Evolutionary conservation across 2,113 vertebrate genomes (phyloP).

Genomic region (Poecilia latipinna): DNA sequence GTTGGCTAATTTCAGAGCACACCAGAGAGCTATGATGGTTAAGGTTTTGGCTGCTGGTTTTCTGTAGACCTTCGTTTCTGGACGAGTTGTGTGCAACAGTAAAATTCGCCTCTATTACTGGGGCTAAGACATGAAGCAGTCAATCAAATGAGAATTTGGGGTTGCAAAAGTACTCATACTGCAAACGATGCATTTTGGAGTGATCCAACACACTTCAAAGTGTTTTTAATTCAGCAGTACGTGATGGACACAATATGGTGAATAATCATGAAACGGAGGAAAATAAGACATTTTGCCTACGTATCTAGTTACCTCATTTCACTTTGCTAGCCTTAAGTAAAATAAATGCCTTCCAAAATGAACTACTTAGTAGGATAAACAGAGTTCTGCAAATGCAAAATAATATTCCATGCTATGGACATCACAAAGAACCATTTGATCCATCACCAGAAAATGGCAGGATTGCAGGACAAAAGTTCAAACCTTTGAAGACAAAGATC

Average conservation of each 20-base stretch:
- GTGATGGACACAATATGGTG: too few relatives aligned
- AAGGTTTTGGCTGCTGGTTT: constrained; percentile 50
- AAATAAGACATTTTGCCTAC: too few relatives aligned
- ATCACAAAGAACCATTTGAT: too few relatives aligned
- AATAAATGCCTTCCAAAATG: too few relatives aligned
- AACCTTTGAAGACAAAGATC: not conserved
- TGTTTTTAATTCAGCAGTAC: not conserved
- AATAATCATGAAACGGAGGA: too few relatives aligned
- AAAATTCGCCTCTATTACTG: constrained; percentile 23
- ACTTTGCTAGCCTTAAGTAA: too few relatives aligned
- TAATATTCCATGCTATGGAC: too few relatives aligned
- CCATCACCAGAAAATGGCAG: too few relatives aligned
- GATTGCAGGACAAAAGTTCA: not conserved
- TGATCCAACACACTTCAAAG: not conserved
- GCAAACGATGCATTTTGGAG: too few relatives aligned
- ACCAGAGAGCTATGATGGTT: constrained; percentile 44
- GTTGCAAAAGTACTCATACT: not conserved
- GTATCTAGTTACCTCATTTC: too few relatives aligned
- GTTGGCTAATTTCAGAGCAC: constrained; percentile 47
- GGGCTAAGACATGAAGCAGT: constrained; percentile 22
- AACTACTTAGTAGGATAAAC: too few relatives aligned
- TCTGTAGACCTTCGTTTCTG: constrained; percentile 38
- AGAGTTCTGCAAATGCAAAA: too few relatives aligned
- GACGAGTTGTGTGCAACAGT: constrained; percentile 26
- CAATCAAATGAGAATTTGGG: constrained; percentile 29